Conservation (phyloP, 2,888 invertebrate genomes). For the Pheosia tremula region DNA sequence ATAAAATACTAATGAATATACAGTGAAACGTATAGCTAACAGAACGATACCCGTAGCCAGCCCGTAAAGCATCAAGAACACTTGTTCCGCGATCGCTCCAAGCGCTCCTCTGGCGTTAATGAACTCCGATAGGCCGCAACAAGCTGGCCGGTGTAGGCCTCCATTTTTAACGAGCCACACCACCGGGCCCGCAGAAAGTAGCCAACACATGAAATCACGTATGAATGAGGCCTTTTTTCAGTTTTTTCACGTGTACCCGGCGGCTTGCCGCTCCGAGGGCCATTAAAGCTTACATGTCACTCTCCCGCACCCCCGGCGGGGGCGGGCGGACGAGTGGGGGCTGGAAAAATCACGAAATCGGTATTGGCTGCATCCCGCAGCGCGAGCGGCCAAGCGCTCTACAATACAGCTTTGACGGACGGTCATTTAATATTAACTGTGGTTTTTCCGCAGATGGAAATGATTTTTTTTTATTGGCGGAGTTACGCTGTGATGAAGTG, state of each 20-base stretch:
- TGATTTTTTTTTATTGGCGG: constrained; percentile 79
- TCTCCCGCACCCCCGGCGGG: constrained; percentile 55
- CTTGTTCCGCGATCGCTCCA: constrained; percentile 59
- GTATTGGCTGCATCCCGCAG: constrained; percentile 77
- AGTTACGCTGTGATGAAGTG: constrained; percentile 81
- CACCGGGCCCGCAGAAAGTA: constrained; percentile 80
- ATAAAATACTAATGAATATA: too few relatives aligned
- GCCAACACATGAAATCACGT: constrained; percentile 84
- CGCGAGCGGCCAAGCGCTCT: constrained; percentile 65
- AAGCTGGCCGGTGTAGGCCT: constrained; percentile 73
- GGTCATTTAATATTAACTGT: constrained; percentile 84
- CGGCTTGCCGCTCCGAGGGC: constrained; percentile 74
- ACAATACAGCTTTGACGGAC: constrained; percentile 83
- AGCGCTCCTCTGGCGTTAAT: constrained; percentile 70
- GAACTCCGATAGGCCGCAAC: constrained; percentile 79
- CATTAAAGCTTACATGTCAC: constrained; percentile 84
- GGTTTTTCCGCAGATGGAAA: constrained; percentile 83
- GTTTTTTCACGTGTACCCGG: constrained; percentile 79
- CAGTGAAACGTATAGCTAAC: background rate
- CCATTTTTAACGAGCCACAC: constrained; percentile 82
- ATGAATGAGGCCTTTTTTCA: constrained; percentile 81
- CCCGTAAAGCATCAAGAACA: constrained; percentile 52
- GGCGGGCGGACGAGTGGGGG: constrained; percentile 39
- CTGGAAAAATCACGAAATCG: constrained; percentile 80
- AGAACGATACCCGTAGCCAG: constrained; percentile 29